Evolutionary conservation across 2,888 invertebrate species (phyloP).

Genomic region (Erannis defoliaria): DNA sequence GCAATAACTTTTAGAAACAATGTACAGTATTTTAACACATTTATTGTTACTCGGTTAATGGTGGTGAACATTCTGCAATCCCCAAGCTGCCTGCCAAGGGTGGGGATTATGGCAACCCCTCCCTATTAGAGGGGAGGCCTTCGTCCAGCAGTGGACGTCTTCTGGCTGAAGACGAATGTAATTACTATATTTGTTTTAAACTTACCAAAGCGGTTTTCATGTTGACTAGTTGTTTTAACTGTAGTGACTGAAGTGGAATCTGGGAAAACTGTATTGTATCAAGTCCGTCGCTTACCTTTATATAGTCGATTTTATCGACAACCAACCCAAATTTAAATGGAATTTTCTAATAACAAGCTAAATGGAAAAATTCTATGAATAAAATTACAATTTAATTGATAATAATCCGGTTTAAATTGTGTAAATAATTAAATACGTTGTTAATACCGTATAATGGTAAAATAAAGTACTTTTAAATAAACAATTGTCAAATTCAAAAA

Average conservation of each 20-base stretch:
- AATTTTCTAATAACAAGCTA: background rate
- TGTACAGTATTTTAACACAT: no score
- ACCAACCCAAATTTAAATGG: constrained; percentile 1
- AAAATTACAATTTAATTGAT: constrained; percentile 16
- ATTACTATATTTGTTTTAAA: background rate
- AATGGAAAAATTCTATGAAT: constrained; percentile 16
- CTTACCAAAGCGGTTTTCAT: constrained; percentile 17
- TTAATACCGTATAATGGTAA: no score
- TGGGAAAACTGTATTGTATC: background rate
- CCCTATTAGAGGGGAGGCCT: no score
- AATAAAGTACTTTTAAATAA: background rate
- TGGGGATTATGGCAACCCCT: no score
- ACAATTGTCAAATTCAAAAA: background rate
- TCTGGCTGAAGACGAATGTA: no score
- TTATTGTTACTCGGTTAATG: no score
- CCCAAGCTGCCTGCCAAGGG: no score
- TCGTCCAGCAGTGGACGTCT: no score
- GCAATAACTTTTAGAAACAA: no score
- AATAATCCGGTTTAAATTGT: constrained; percentile 1
- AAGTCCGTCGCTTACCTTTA: background rate
- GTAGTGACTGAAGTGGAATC: background rate
- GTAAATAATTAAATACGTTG: constrained; percentile 1
- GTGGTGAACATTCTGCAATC: no score
- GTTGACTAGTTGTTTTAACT: background rate
- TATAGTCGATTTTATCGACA: constrained; percentile 10